These are phyloP conservation scores for Ceuthmochares aereus DNA, from an alignment of 2,113 vertebrate genomes.

Conservation along the genomic window DNA sequence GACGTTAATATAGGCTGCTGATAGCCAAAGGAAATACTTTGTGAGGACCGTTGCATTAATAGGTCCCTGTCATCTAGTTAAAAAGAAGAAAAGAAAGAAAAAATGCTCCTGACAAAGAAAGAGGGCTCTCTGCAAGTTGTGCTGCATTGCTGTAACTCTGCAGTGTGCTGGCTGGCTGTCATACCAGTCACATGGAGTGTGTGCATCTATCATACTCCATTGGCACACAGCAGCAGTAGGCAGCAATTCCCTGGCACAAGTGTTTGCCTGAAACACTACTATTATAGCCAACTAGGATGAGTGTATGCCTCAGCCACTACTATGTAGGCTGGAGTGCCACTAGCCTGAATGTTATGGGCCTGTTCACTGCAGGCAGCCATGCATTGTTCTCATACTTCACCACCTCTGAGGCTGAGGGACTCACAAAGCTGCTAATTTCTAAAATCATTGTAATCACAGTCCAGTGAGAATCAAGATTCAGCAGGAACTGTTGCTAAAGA, in stretches of 20 bases:
- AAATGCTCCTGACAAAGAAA: slow-evolving; percentile 61
- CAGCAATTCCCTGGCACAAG: neutral
- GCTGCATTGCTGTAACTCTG: neutral
- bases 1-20: slow-evolving; percentile 55
- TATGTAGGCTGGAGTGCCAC: neutral
- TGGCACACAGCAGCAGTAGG: neutral
- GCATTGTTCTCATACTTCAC: neutral
- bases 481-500: neutral
- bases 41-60: slow-evolving; percentile 79
- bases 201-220: fast-evolving
- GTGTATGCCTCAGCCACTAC: fast-evolving
- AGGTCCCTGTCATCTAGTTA: slow-evolving; percentile 77
- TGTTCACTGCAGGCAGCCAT: neutral
- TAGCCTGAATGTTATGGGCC: neutral
- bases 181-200: fast-evolving
- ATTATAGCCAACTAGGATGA: neutral
- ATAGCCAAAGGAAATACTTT: slow-evolving; percentile 72
- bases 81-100: slow-evolving; percentile 56
- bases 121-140: slow-evolving; percentile 29
- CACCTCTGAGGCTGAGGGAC: neutral
- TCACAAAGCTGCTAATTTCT: neutral
- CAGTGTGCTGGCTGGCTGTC: neutral
- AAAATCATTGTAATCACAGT: fast-evolving
- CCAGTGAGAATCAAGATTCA: neutral
- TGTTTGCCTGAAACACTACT: neutral